Percentiles rank a stretch among this genome's conserved stretches.
These are phyloP conservation scores for Clarias pachynema DNA, from an alignment of 2,797 vertebrate genomes.

Conservation along the genomic window DNA sequence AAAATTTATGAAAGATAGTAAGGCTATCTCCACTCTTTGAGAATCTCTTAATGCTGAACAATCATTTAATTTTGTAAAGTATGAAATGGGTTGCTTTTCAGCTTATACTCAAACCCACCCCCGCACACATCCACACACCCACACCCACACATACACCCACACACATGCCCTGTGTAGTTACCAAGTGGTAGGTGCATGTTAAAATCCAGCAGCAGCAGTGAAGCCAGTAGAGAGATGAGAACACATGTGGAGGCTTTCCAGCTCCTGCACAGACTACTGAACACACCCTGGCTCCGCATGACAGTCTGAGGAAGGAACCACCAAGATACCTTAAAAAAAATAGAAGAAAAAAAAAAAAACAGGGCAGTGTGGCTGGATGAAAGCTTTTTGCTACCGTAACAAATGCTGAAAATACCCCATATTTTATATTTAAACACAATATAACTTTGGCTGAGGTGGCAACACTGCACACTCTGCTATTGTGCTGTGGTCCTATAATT, in stretches of 20 bases:
- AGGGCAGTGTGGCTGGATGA: neutral
- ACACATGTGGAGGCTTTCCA: slow-evolving; percentile 69
- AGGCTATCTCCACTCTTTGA: neutral
- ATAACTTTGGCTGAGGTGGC: neutral
- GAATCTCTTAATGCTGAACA: neutral
- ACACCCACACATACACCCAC: slow-evolving; percentile 8
- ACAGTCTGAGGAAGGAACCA: slow-evolving; percentile 65
- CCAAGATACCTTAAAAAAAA: slow-evolving; percentile 43
- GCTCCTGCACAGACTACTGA: slow-evolving; percentile 60
- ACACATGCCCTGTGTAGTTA: slow-evolving; percentile 63
- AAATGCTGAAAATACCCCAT: neutral
- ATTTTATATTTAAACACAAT: neutral
- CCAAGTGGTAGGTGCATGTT: slow-evolving; percentile 63
- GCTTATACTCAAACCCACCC: neutral
- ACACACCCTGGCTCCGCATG: slow-evolving; percentile 72
- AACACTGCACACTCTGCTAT: neutral
- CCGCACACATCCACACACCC: neutral
- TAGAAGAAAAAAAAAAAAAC: too few relatives aligned
- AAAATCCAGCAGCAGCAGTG: slow-evolving; percentile 75
- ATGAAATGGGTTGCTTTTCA: neutral
- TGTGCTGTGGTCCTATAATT: neutral
- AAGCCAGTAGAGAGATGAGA: slow-evolving; percentile 67
- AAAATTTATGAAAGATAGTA: neutral
- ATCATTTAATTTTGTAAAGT: neutral
- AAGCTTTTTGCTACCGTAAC: neutral